Evolutionary conservation across 2,888 invertebrate genomes (phyloP).

Genomic region (Scrobipalpa costella): DNA sequence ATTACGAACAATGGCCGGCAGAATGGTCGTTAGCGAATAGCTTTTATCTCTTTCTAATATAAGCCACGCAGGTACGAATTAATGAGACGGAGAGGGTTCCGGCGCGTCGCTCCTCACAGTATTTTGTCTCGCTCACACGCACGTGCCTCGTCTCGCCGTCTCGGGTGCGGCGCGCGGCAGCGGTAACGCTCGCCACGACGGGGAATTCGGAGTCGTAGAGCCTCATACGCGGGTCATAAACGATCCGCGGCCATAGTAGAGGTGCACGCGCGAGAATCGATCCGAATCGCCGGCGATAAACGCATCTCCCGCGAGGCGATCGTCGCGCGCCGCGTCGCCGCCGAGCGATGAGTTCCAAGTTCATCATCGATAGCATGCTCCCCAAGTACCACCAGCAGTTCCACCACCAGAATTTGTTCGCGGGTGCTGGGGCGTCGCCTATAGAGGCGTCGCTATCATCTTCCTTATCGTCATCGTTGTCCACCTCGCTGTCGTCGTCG

Average conservation of each 20-base stretch:
- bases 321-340: constrained; percentile 80
- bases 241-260: constrained; percentile 87
- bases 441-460: constrained; percentile 84
- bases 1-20: constrained; percentile 79
- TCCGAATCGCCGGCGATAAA: constrained; percentile 81
- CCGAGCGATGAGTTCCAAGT: constrained; percentile 97
- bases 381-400: constrained; percentile 93
- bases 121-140: constrained; percentile 66
- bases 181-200: constrained; percentile 82
- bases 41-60: constrained; percentile 82
- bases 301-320: constrained; percentile 79
- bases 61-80: constrained; percentile 79
- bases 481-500: constrained; percentile 80
- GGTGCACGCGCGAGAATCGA: constrained; percentile 82
- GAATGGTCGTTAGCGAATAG: constrained; percentile 79
- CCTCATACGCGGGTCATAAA: constrained; percentile 93
- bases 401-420: constrained; percentile 83
- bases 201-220: constrained; percentile 92
- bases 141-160: constrained; percentile 75
- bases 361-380: constrained; percentile 98
- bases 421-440: constrained; percentile 86
- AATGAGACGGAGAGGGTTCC: constrained; percentile 79
- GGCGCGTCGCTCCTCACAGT: constrained; percentile 60
- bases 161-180: constrained; percentile 77
- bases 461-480: constrained; percentile 81